These are phyloP conservation scores for Pachydiplax longipennis DNA, from an alignment of 2,888 invertebrate species.

Conservation along the genomic window DNA sequence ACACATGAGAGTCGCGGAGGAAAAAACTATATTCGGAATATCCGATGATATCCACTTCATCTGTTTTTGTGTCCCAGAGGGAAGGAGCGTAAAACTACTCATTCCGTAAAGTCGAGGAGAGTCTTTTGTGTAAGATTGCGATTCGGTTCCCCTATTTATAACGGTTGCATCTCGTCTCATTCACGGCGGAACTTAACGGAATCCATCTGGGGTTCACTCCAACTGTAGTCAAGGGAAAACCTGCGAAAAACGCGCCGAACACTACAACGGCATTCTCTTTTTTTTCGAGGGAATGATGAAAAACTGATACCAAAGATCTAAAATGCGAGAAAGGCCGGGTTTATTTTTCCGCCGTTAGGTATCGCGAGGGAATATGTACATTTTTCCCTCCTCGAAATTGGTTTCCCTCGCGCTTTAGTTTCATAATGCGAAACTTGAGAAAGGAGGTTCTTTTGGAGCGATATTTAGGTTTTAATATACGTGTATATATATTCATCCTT, in stretches of 20 bases:
- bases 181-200: neutral
- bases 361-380: neutral
- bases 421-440: neutral
- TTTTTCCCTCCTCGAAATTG: constrained; percentile 11
- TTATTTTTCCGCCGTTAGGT: neutral
- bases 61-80: neutral
- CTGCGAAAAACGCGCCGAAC: neutral
- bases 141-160: neutral
- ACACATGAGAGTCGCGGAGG: neutral
- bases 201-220: neutral
- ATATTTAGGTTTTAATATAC: neutral
- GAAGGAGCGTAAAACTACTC: constrained; percentile 7
- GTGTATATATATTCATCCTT: neutral
- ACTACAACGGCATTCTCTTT: neutral
- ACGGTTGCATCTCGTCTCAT: neutral
- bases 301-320: neutral
- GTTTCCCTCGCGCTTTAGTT: neutral
- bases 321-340: neutral
- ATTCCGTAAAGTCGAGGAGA: neutral
- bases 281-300: neutral
- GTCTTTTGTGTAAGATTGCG: constrained; percentile 15
- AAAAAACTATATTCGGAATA: neutral
- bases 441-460: neutral
- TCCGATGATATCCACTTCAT: neutral
- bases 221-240: neutral